These are phyloP conservation scores for Bicyclus anynana DNA, from an alignment of 1,140 invertebrate genomes.

Conservation along the genomic window DNA sequence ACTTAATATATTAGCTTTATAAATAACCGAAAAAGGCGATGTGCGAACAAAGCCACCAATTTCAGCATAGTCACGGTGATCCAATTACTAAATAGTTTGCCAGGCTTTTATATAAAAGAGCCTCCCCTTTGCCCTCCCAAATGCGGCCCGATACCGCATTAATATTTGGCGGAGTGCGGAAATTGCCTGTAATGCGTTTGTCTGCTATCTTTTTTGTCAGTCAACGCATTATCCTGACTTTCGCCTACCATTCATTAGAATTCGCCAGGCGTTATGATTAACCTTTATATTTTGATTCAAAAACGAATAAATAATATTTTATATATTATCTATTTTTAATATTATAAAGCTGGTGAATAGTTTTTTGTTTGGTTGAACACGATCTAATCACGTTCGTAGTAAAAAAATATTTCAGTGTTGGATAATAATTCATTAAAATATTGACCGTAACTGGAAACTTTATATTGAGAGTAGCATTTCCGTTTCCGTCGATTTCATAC, in stretches of 20 bases:
- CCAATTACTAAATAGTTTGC: conserved; percentile 32
- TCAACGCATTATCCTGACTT: not conserved
- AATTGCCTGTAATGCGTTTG: conserved; percentile 20
- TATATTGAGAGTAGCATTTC: too few relatives aligned
- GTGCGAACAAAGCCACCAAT: conserved; percentile 24
- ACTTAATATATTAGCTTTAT: conserved; percentile 11
- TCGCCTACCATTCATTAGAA: not conserved
- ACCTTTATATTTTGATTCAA: not conserved
- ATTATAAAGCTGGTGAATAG: too few relatives aligned
- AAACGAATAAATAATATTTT: too few relatives aligned
- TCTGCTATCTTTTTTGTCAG: not conserved
- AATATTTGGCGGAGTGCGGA: conserved; percentile 20
- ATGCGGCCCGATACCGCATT: conserved; percentile 16
- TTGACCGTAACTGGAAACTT: too few relatives aligned
- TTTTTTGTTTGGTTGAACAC: too few relatives aligned
- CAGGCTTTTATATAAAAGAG: conserved; percentile 24
- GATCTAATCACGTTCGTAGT: too few relatives aligned
- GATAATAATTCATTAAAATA: too few relatives aligned
- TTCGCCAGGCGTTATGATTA: too few relatives aligned
- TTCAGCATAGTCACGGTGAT: conserved; percentile 27
- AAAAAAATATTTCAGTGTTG: too few relatives aligned
- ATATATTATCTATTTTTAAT: too few relatives aligned
- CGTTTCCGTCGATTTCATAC: too few relatives aligned
- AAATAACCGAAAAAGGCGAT: conserved; percentile 19
- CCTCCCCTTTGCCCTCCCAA: conserved; percentile 5